These are phyloP conservation scores for Pseudopodoces humilis DNA, from an alignment of 2,113 vertebrate species.

Conservation along the genomic window DNA sequence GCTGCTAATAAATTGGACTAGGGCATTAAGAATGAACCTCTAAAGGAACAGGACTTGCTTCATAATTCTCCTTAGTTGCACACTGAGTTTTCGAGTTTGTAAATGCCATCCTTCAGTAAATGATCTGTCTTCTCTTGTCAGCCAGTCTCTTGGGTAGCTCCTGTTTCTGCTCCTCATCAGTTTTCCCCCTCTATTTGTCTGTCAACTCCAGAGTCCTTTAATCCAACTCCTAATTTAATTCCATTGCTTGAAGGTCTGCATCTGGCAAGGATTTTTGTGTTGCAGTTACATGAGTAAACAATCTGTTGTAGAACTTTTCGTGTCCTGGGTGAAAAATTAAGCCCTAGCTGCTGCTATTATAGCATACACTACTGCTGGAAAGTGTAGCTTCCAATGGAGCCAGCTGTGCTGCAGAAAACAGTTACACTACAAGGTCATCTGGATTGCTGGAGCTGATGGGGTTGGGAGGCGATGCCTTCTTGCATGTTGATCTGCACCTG, in stretches of 20 bases:
- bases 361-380: conserved; percentile 39
- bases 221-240: background rate
- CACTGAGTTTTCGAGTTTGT: background rate
- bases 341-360: conserved; percentile 31
- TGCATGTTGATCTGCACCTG: background rate
- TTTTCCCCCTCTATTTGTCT: background rate
- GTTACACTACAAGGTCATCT: conserved; percentile 47
- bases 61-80: background rate
- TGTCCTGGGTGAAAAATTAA: conserved; percentile 16
- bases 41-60: background rate
- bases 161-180: background rate
- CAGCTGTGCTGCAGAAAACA: conserved; percentile 41
- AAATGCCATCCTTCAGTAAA: background rate
- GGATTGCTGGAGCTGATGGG: background rate
- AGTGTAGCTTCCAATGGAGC: background rate
- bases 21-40: background rate
- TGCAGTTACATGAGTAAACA: background rate
- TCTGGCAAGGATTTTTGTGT: background rate
- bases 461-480: background rate
- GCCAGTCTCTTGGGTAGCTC: background rate
- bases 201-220: background rate
- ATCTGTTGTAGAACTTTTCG: background rate
- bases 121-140: background rate
- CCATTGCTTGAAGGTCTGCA: background rate
- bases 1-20: conserved; percentile 12